Evolutionary conservation across 2,797 vertebrate genomes (phyloP).

Genomic region (Petrocephalus sullivani): DNA sequence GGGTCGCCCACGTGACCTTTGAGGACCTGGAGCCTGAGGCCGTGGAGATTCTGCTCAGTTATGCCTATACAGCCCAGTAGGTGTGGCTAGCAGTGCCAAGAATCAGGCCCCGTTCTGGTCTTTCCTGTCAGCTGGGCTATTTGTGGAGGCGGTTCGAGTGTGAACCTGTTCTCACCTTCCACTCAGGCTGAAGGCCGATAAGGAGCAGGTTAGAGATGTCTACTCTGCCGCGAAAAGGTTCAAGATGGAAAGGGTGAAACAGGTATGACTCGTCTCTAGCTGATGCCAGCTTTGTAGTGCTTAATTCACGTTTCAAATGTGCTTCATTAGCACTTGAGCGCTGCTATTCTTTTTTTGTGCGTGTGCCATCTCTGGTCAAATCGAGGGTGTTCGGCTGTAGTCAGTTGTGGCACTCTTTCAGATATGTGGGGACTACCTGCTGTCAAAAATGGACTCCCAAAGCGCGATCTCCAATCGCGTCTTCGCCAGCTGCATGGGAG

Average conservation of each 20-base stretch:
- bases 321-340: not conserved
- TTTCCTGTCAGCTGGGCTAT: not conserved
- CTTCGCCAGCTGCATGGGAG: conserved; percentile 91
- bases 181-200: conserved; percentile 89
- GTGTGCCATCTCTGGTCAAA: not conserved
- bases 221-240: conserved; percentile 95
- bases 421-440: conserved; percentile 96
- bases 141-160: not conserved
- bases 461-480: conserved; percentile 92
- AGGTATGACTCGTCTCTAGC: conserved; percentile 58
- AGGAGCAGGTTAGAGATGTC: conserved; percentile 92
- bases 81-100: conserved; percentile 35
- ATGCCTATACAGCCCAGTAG: conserved; percentile 97
- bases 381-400: not conserved
- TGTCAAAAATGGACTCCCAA: conserved; percentile 86
- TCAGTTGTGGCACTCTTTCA: conserved; percentile 40
- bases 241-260: conserved; percentile 97
- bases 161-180: not conserved
- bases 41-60: conserved; percentile 93
- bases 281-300: not conserved
- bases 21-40: conserved; percentile 95
- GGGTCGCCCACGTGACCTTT: conserved; percentile 91
- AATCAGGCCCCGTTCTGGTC: not conserved
- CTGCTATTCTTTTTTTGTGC: not conserved
- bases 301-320: not conserved